phyloP scores from a whole-genome alignment of 2,797 vertebrate genomes.

The Enteromius trimaculatus region DNA sequence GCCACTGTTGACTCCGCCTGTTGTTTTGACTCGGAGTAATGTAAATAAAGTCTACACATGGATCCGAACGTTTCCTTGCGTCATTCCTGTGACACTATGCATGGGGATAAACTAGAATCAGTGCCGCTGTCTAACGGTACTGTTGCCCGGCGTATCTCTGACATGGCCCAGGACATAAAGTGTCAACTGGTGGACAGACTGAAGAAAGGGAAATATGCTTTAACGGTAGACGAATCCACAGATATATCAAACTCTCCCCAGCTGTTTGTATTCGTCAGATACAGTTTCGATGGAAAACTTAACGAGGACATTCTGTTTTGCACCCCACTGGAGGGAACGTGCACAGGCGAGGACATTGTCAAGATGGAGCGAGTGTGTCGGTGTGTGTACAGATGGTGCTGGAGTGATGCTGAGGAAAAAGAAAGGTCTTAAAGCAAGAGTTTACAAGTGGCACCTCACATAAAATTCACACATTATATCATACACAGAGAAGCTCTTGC shows the following conservation, averaged over 20 bases:
- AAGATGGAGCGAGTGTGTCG: not conserved
- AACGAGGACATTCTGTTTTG: not conserved
- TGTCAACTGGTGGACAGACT: not conserved
- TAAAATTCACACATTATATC: not conserved
- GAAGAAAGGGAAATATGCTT: not conserved
- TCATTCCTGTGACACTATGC: too few relatives aligned
- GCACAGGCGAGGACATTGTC: not conserved
- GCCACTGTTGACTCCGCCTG: too few relatives aligned
- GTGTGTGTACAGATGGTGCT: not conserved
- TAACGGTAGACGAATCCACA: not conserved
- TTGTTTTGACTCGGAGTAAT: too few relatives aligned
- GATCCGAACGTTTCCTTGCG: too few relatives aligned
- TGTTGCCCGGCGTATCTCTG: not conserved
- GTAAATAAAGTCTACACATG: too few relatives aligned
- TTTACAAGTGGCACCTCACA: not conserved
- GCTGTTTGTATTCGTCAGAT: not conserved
- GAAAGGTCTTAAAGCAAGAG: not conserved
- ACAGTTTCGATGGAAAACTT: not conserved
- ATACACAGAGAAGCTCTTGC: conserved; percentile 1
- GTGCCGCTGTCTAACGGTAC: not conserved
- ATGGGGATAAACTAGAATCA: too few relatives aligned
- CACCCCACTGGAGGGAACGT: not conserved
- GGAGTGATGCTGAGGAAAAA: not conserved
- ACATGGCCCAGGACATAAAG: not conserved
- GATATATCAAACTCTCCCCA: not conserved